Evolutionary conservation across 2,113 vertebrate species (phyloP).

Genomic region (Phalacrocorax pelagicus): DNA sequence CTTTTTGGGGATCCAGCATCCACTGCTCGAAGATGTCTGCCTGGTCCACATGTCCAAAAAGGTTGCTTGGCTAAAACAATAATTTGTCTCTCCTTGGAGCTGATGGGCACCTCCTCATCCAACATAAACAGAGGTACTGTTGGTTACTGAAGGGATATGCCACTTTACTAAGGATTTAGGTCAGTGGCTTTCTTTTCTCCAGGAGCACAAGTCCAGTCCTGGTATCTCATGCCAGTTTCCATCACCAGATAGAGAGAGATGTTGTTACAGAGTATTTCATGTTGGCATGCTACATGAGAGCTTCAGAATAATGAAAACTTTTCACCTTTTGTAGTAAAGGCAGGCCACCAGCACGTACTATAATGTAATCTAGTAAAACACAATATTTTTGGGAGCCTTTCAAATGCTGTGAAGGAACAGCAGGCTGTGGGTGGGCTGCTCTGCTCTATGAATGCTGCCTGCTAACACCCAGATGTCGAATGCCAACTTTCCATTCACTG

Average conservation of each 20-base stretch:
- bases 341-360: background rate
- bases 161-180: background rate
- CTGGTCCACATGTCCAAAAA: background rate
- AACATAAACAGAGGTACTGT: background rate
- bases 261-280: background rate
- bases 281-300: background rate
- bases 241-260: background rate
- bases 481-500: background rate
- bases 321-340: background rate
- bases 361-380: background rate
- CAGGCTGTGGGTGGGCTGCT: background rate
- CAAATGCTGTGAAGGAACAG: background rate
- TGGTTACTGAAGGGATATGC: background rate
- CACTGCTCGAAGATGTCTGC: background rate
- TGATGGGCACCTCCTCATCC: background rate
- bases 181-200: background rate
- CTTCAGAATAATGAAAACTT: background rate
- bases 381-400: background rate
- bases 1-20: background rate
- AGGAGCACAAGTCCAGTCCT: background rate
- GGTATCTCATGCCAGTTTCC: background rate
- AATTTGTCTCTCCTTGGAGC: background rate
- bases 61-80: background rate
- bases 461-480: constrained; percentile 1
- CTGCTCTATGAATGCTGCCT: background rate